Evolutionary conservation across 2,113 vertebrate species (phyloP).

Genomic region (Isichthys henryi): DNA sequence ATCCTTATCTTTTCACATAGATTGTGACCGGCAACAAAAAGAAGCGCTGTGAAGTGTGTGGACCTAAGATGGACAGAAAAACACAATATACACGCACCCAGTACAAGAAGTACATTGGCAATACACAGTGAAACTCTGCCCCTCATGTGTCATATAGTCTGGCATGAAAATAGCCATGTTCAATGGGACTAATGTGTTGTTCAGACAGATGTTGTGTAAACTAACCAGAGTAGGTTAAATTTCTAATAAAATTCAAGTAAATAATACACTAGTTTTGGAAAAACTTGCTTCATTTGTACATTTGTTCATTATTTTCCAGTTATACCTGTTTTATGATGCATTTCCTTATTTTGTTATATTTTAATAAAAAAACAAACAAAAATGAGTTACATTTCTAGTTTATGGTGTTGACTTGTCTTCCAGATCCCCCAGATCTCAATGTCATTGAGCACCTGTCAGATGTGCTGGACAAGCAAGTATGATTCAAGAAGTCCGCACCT

Average conservation of each 20-base stretch:
- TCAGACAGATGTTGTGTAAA: background rate
- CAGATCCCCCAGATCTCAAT: too few relatives aligned
- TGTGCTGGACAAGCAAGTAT: too few relatives aligned
- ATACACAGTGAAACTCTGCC: constrained; percentile 8
- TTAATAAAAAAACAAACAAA: too few relatives aligned
- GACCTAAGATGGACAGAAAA: constrained; percentile 27
- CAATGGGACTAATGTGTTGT: background rate
- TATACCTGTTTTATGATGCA: too few relatives aligned
- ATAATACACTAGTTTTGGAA: background rate
- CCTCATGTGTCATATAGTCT: background rate
- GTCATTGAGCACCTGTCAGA: too few relatives aligned
- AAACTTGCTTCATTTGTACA: background rate
- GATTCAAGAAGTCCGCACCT: too few relatives aligned
- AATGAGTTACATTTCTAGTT: background rate
- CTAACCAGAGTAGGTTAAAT: background rate
- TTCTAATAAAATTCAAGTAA: background rate
- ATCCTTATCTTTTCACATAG: background rate
- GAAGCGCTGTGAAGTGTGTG: constrained; percentile 23
- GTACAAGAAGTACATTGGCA: constrained; percentile 25
- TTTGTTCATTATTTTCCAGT: too few relatives aligned
- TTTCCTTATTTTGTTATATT: too few relatives aligned
- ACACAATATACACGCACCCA: constrained; percentile 18
- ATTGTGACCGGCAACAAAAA: constrained; percentile 14
- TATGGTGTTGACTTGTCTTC: too few relatives aligned
- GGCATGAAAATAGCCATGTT: background rate